Evolutionary conservation across 2,113 vertebrate species (phyloP), one percentile per base, ranked within the genome.

Genomic region (Oophaga pumilio): DNA sequence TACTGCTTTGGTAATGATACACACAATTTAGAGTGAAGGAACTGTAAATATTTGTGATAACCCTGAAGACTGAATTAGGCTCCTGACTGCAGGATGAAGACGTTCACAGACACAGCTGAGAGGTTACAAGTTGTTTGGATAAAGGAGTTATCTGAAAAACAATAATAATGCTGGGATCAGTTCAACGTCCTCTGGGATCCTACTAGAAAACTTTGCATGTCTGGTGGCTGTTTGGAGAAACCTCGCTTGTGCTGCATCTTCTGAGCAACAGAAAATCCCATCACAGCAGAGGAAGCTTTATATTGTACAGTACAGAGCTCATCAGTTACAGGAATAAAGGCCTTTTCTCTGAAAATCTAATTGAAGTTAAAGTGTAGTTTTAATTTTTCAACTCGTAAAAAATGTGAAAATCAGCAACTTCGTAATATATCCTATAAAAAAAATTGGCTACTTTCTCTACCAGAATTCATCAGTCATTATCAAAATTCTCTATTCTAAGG

Each of bases 21-120:
- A 52, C 9, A 43, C 68, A 56, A 86, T 86, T 77, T 69, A 33
- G 24, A 86, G 60, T 56, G 85, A 78, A 79, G 15, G 60, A 78
- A 78, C 43, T 86, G 85, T 86, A 79, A 86, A 86, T 80, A 86
- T 86, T 86, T 86, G 85, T 69, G n/a, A 60, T 83, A n/a, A 73
- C 73, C 20, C 49, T 79, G 85, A 33, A 77, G 28, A 6, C 71
- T 66, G 22, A 56, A 2, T 0, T 78, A 17, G 12, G 14, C 89
- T 28, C 80, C 84, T 84, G 12, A 77, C 78, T 84, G 66, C 69
- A 4, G 0, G 10, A 0, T 0, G 74, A 76, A 73, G 24, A 90
- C 60, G 50, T 77, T 77, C 73, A 62, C 62, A 82, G 80, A 89
- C 43, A 87, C 85, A 84, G 1, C 22, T 52, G 86, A 89, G 82